Base-by-base conservation (phyloP, 2,888 invertebrate species). In the Smittia sp. region DNA sequence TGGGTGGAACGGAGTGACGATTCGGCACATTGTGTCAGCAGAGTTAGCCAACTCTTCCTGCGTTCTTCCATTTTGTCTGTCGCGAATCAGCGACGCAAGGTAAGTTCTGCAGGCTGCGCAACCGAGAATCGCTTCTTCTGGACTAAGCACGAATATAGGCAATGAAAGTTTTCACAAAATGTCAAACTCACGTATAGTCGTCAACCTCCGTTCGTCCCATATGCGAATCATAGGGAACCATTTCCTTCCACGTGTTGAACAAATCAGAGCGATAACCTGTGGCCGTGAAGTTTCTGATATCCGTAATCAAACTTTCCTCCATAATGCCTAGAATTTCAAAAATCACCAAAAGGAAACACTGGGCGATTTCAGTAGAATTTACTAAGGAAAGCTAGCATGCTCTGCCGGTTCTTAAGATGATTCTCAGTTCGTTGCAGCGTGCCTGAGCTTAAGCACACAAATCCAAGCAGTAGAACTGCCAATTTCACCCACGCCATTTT, bases 261-360 rank as follows among this genome's bases (percentile, higher is more conserved):
- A 22, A 58, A 20, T 58, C 22, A 20, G 58, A 58, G 18, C 58
- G 58, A 58, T 58, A 58, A 20, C 58, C 58, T 20, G 20, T 58
- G 6, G n/a, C 20, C 3, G 58, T 58, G 18, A 58, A 58, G 18
- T 58, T 58, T 20, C 20, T 58, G 18, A 58, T 20, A 18, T 7
- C n/a, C 3, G 15, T n/a, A 11, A 46, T 18, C 7, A 58, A 18
- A 58, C 15, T 11, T 58, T 58, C 18, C 46, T 46, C 46, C n/a
- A 58, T 20, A 1, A 58, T 58, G 9, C 18, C 22, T 18, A 20
- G 22, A 58, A 58, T 6, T 58, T 52, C 6, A 52, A 7, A 52
- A n/a, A n/a, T n/a, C n/a, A n/a, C n/a, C n/a, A n/a, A n/a, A n/a
- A n/a, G n/a, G n/a, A n/a, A n/a, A n/a, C n/a, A n/a, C n/a, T n/a